These are phyloP conservation scores for Grantiella picta DNA, from an alignment of 2,113 vertebrate genomes.

Conservation along the genomic window DNA sequence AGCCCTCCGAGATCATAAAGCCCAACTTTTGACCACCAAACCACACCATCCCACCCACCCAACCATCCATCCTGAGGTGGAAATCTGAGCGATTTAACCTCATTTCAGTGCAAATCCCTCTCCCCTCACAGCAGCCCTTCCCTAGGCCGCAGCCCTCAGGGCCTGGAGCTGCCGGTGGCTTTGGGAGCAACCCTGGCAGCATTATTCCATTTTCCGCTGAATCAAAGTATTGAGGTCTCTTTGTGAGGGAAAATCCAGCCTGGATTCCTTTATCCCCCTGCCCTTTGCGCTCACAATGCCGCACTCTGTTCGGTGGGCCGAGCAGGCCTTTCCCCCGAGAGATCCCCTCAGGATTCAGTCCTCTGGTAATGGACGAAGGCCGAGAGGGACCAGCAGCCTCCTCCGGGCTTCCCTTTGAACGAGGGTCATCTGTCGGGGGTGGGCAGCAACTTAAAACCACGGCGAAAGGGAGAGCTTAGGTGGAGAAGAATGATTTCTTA, in stretches of 20 bases:
- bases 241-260: not conserved
- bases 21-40: too few species aligned
- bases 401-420: conserved; percentile 80
- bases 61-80: too few species aligned
- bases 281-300: conserved; percentile 18
- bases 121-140: not conserved
- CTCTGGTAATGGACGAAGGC: conserved; percentile 55
- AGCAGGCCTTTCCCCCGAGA: conserved; percentile 2
- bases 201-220: not conserved
- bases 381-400: conserved; percentile 26
- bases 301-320: conserved; percentile 42
- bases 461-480: conserved; percentile 70
- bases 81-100: not conserved
- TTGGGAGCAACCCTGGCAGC: not conserved
- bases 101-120: not conserved
- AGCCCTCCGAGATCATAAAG: too few species aligned
- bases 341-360: conserved; percentile 39
- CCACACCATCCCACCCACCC: too few species aligned
- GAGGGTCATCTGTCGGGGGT: conserved; percentile 80
- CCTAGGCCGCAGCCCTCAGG: not conserved
- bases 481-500: conserved; percentile 74
- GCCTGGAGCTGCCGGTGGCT: not conserved
- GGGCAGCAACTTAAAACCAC: conserved; percentile 88
- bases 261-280: conserved; percentile 36
- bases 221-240: conserved; percentile 44